Base-by-base conservation (phyloP, 2,888 invertebrate species). In the Zele albiditarsus region DNA sequence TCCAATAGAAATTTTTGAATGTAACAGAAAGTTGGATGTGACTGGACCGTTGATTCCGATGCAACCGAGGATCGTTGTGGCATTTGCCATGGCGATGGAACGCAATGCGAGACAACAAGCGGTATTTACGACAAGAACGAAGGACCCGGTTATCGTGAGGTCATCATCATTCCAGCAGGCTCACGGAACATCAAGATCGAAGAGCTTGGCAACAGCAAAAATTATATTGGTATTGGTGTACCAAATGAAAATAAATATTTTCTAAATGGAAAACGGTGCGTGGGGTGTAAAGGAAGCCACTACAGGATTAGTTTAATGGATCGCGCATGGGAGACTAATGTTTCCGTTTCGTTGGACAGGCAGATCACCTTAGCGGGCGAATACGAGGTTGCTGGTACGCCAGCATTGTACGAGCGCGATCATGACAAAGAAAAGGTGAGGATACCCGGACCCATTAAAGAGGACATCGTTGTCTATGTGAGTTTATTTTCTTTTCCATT, bases 31-130 rank as follows among this genome's bases (percentile, higher is more conserved):
- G 91, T 94, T 16, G 93, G 94, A 2, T 94, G 94, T 87, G 94
- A 94, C 85, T 92, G 92, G 90, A 89, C 89, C 49, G 89, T 94
- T 27, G 92, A 93, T 83, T 94, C 94, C 0, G 90, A 91, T 71
- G 93, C 93, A 0, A 90, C 91, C 23, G 93, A 94, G 83, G 94
- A 94, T 85, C 89, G 91, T 38, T 94, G 94, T 84, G 94, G 94
- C 1, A 90, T 93, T 57, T 94, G 94, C 84, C 92, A 93, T 79
- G 94, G 94, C 0, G 93, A 94, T 85, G 93, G 93, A 1, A 92
- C 92, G 0, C 91, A 92, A 69, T 94, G 94, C 82, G 91, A 91
- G 78, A 91, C 92, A 1, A 89, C 92, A 6, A 90, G 91, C 49
- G 91, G 91, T 33, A 85, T 91, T 76, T 94, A 92, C 86, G 91